Percentiles rank a stretch among this genome's conserved stretches.
Conservation (phyloP, 2,888 invertebrate species). For the Leucoma salicis region DNA sequence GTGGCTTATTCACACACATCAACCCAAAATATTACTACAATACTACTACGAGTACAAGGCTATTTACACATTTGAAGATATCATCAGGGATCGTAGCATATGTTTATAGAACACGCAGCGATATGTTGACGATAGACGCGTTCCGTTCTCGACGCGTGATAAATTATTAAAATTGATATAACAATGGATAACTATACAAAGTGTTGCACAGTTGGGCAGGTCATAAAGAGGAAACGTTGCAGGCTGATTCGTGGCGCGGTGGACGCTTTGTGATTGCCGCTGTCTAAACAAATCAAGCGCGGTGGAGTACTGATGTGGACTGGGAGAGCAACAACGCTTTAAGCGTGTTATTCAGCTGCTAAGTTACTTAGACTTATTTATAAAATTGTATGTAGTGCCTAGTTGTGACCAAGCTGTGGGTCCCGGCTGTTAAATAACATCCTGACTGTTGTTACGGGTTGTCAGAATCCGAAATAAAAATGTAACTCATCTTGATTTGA, state of each 20-base stretch:
- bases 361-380: background rate
- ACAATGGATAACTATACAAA: slow-evolving; percentile 75
- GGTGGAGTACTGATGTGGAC: too few relatives aligned
- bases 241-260: slow-evolving; percentile 46
- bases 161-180: slow-evolving; percentile 81
- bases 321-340: slow-evolving; percentile 34
- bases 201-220: slow-evolving; percentile 74
- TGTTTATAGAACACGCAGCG: slow-evolving; percentile 9
- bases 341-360: slow-evolving; percentile 27
- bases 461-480: too few relatives aligned
- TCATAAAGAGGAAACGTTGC: slow-evolving; percentile 76
- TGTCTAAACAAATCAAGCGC: slow-evolving; percentile 68
- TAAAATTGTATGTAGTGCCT: background rate
- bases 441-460: too few relatives aligned
- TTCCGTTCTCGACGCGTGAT: slow-evolving; percentile 67
- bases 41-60: background rate
- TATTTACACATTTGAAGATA: slow-evolving; percentile 17
- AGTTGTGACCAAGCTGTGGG: too few relatives aligned
- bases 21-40: slow-evolving; percentile 16
- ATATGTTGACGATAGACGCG: slow-evolving; percentile 56
- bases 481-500: too few relatives aligned
- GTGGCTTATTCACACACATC: too few relatives aligned
- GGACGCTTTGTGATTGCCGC: slow-evolving; percentile 70
- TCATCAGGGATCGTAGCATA: slow-evolving; percentile 21
- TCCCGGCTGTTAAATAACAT: too few relatives aligned